These are phyloP conservation scores for Eurytoma californica DNA, from an alignment of 2,888 invertebrate species.

Conservation along the genomic window DNA sequence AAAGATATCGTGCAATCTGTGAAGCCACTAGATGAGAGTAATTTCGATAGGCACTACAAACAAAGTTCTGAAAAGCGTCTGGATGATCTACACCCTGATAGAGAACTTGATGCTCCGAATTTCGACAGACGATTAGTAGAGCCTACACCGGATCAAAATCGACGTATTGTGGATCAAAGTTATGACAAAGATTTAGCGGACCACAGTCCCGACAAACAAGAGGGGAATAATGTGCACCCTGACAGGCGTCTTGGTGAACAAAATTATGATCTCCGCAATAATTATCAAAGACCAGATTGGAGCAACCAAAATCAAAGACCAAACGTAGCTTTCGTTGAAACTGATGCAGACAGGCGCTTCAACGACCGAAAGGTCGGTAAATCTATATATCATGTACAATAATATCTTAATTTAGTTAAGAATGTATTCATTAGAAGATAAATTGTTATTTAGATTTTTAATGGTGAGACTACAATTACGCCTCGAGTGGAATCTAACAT, in stretches of 20 bases:
- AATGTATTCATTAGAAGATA: too few relatives aligned
- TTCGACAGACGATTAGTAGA: constrained; percentile 27
- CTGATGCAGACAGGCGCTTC: not conserved
- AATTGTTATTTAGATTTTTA: too few relatives aligned
- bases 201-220: not conserved
- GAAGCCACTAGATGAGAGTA: not conserved
- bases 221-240: constrained; percentile 4
- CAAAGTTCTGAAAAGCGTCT: not conserved
- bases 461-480: constrained; percentile 41
- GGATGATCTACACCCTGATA: not conserved
- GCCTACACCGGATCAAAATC: constrained; percentile 12
- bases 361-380: not conserved
- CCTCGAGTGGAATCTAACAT: constrained; percentile 61
- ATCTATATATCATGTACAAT: too few relatives aligned
- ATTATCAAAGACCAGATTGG: not conserved
- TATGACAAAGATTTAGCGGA: constrained; percentile 29
- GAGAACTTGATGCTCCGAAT: not conserved
- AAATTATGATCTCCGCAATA: not conserved
- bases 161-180: not conserved
- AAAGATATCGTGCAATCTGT: not conserved
- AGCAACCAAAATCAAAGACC: not conserved
- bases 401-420: too few relatives aligned
- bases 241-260: constrained; percentile 38
- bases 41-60: not conserved
- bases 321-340: not conserved